Base-by-base conservation (phyloP, 2,888 invertebrate species). In the Hipparchia sbordonii region DNA sequence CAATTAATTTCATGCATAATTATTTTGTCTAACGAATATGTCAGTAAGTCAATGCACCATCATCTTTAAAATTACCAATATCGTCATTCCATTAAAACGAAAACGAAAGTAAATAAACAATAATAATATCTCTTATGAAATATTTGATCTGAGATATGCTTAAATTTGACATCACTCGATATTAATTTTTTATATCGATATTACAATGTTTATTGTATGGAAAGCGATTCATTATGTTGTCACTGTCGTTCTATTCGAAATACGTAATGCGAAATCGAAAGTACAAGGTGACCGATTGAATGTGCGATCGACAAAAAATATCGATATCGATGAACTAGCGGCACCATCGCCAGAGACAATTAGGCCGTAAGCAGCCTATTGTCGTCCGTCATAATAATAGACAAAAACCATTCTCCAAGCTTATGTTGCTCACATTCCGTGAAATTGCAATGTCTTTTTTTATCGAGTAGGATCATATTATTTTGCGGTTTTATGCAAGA, bases 371-470 rank as follows among this genome's bases (percentile, higher is more conserved):
- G 86, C 84, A 91, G 91, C 91, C 91, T 92, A 89, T 88, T 84
- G 85, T 74, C 73, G 78, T 88, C 87, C 87, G 89, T 87, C 89
- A 89, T 91, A 89, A 90, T 89, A 89, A 88, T 82, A 86, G 79
- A 80, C 86, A 92, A 91, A 92, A 92, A 90, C 73, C 79, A 84
- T 84, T 88, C 89, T 87, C 89, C 85, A 82, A 89, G 89, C 90
- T 90, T 59, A 59, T 48, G 51, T 13, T 67, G 89, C 89, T 90
- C 48, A 59, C 59, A 67, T 67, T 67, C 67, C 93, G 93, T 93
- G 92, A 93, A 93, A 93, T 93, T 92, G 86, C 82, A 84, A 83
- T 83, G 80, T 81, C 80, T 83, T 83, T 80, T 23, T 67, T 67
- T 67, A 67, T 59, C 46, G 7, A 12, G 13, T 67, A 46, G 10